Evolutionary conservation across 1,140 invertebrate genomes (phyloP).

Genomic region (Spodoptera litura): DNA sequence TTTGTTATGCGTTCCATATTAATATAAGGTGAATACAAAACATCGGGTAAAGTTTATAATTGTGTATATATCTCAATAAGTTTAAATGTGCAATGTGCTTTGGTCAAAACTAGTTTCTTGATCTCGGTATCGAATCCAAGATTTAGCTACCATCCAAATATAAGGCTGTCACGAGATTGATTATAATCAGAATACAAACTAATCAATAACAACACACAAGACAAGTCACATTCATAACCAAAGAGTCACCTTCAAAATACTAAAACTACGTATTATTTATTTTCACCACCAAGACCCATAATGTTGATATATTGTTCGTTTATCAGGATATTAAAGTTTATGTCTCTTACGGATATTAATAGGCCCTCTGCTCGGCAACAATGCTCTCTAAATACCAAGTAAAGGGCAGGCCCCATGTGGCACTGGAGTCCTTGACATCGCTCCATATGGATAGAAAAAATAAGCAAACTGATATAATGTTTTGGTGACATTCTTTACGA

Average conservation of each 20-base stretch:
- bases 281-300: conserved; percentile 8
- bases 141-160: too few relatives aligned
- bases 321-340: conserved; percentile 41
- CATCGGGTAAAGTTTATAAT: too few relatives aligned
- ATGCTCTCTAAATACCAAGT: conserved; percentile 34
- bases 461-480: background rate
- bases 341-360: conserved; percentile 30
- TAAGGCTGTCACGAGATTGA: too few relatives aligned
- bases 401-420: conserved; percentile 30
- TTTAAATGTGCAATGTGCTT: too few relatives aligned
- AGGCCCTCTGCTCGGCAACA: conserved; percentile 13
- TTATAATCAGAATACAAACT: too few relatives aligned
- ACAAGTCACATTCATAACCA: background rate
- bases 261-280: conserved; percentile 10
- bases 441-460: background rate
- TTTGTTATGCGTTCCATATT: too few relatives aligned
- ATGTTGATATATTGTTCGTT: conserved; percentile 12
- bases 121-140: too few relatives aligned
- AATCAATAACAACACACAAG: background rate
- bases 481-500: background rate
- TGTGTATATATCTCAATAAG: too few relatives aligned
- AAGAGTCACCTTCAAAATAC: background rate
- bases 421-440: conserved; percentile 7
- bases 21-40: too few relatives aligned
- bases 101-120: too few relatives aligned